Base-by-base conservation (phyloP, 2,797 vertebrate species). In the Sciaenops ocellatus region DNA sequence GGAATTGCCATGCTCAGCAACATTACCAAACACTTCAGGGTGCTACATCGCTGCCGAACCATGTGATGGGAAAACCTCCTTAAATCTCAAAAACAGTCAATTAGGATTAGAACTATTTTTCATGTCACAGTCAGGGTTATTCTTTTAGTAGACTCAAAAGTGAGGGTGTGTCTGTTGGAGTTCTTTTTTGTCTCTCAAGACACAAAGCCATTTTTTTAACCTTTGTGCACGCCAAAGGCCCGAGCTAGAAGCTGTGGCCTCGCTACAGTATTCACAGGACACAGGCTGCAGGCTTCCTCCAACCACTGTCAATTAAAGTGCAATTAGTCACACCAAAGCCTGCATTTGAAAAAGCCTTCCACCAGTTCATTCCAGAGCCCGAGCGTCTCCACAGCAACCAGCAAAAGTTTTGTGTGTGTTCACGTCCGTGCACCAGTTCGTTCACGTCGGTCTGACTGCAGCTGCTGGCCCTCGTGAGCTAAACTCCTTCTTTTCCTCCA, bases 361-460 rank as follows among this genome's bases (percentile, higher is more conserved):
- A 73, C 87, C 78, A 66, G 79, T 76, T 91, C 89, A 90, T 95
- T 94, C 82, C 93, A 79, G 67, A 84, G 73, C 79, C 83, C 61
- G 26, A 82, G 74, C 4, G 84, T 96, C 92, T 79, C 95, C 94
- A 91, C 90, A 85, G 95, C 79, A 95, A 95, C 95, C 77, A 74
- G 64, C 0, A 75, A n/a, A 38, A 65, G 77, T 72, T 77, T 62
- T 84, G 66, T 85, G 76, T 88, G 82, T 73, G 73, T 80, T 71
- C 6, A 78, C 30, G 34, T 81, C 78, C 28, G 20, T 55, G 71
- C 69, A 76, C 54, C 64, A 62, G 10, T 30, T 73, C 62, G 34
- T 38, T 38, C 72, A 79, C 64, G 73, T 78, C 30, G 69, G 70
- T 74, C 70, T 26, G 73, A 85, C 82, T 89, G 78, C 93, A 93